Conservation (phyloP, 2,113 vertebrate genomes). For the Typhlomys cinereus region DNA sequence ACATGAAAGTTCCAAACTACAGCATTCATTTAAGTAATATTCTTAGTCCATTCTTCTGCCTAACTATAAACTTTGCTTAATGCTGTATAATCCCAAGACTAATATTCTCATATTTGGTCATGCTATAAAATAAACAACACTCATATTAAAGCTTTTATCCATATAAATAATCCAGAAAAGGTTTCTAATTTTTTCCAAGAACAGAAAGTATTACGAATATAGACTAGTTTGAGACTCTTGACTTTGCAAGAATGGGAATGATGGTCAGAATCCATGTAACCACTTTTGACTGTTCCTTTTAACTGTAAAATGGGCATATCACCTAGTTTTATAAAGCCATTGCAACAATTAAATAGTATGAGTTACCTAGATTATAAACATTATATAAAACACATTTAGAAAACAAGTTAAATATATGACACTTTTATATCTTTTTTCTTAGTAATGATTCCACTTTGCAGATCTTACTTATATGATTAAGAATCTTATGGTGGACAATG, state of each 20-base stretch:
- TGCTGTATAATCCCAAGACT: neutral
- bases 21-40: neutral
- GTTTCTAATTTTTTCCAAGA: neutral
- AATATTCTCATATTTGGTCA: neutral
- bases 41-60: neutral
- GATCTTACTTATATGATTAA: no score
- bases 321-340: neutral
- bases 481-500: no score
- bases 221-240: neutral
- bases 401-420: no score
- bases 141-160: neutral
- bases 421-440: no score
- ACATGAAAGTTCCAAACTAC: neutral
- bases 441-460: no score
- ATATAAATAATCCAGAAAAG: neutral
- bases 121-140: neutral
- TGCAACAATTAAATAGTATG: constrained; percentile 6
- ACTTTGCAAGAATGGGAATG: neutral
- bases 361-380: no score
- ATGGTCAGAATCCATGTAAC: neutral
- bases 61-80: neutral
- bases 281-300: neutral
- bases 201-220: neutral
- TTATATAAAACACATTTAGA: no score
- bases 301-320: neutral